These are phyloP conservation scores for Climacteris rufus DNA, from an alignment of 2,113 vertebrate species.

Conservation along the genomic window DNA sequence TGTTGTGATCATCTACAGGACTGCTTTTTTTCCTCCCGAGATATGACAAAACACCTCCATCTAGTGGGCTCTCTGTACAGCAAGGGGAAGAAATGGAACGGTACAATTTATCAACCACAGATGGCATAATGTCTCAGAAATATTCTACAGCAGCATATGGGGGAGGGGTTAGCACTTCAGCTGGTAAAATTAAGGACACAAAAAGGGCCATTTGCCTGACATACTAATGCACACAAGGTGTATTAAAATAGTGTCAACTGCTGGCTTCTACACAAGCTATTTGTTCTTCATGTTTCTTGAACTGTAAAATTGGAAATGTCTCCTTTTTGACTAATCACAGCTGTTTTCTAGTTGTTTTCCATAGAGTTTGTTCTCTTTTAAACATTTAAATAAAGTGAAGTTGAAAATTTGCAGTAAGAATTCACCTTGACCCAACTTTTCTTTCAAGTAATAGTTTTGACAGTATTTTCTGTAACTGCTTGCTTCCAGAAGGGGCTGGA, in stretches of 20 bases:
- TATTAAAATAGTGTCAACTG: neutral
- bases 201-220: neutral
- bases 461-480: neutral
- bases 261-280: neutral
- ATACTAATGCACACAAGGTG: neutral
- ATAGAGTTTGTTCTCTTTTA: neutral
- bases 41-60: slow-evolving; percentile 54
- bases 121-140: neutral
- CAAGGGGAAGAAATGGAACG: neutral
- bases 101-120: neutral
- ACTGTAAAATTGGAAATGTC: neutral
- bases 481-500: neutral
- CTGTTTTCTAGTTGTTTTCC: neutral
- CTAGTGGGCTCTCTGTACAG: slow-evolving; percentile 47
- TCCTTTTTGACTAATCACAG: neutral
- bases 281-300: neutral
- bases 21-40: neutral
- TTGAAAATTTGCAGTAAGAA: neutral
- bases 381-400: neutral
- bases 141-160: neutral
- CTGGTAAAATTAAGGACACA: neutral
- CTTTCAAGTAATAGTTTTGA: neutral
- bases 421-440: neutral
- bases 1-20: neutral
- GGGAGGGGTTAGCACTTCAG: neutral